Conservation (phyloP, 1,140 invertebrate genomes). For the Drosophila erecta region DNA sequence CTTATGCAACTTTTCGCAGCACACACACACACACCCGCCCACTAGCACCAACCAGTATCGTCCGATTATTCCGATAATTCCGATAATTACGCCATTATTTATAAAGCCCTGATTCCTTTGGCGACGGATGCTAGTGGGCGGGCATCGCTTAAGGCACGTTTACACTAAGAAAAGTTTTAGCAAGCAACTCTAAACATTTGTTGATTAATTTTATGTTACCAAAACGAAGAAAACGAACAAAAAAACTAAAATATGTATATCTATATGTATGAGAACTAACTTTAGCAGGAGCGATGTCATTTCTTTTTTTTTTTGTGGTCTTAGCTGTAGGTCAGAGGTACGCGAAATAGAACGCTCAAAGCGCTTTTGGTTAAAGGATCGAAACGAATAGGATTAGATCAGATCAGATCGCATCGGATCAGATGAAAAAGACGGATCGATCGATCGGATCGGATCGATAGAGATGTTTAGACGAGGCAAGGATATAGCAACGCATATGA, state of each 20-base stretch:
- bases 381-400: constrained; percentile 22
- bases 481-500: constrained; percentile 79
- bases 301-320: constrained; percentile 67
- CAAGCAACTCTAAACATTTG: constrained; percentile 71
- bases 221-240: constrained; percentile 23
- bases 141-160: constrained; percentile 23
- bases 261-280: constrained; percentile 39
- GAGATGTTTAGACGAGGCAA: constrained; percentile 28
- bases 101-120: background rate
- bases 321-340: constrained; percentile 62
- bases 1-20: constrained; percentile 57
- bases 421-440: background rate
- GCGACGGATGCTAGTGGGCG: background rate
- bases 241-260: constrained; percentile 35
- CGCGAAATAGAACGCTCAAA: constrained; percentile 74
- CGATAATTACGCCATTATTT: background rate
- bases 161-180: constrained; percentile 51
- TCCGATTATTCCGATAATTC: background rate
- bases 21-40: constrained; percentile 34
- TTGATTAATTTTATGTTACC: constrained; percentile 79
- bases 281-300: constrained; percentile 33
- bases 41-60: constrained; percentile 4
- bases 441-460: background rate
- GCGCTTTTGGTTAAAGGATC: constrained; percentile 63
- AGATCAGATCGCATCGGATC: background rate